Evolutionary conservation across 2,113 vertebrate species (phyloP).

Genomic region (Gambusia holbrooki): DNA sequence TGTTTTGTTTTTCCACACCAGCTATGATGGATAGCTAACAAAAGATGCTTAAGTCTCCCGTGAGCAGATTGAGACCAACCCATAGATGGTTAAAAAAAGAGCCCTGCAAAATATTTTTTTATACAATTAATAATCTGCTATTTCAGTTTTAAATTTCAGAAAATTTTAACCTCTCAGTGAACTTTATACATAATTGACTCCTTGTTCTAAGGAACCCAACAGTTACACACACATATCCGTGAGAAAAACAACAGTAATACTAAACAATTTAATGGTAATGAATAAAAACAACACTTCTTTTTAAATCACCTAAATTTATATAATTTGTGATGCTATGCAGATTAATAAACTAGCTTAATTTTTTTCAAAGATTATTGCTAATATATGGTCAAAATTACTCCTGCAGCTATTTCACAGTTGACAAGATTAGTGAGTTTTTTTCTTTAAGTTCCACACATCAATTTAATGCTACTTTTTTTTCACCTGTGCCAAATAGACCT

Average conservation of each 20-base stretch:
- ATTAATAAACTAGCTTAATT: no score
- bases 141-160: background rate
- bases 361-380: background rate
- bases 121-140: conserved; percentile 3
- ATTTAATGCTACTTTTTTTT: conserved; percentile 36
- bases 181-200: no score
- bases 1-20: background rate
- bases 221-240: no score
- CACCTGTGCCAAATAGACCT: conserved; percentile 34
- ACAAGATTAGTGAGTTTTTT: background rate
- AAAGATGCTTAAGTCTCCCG: background rate
- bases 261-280: no score
- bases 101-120: background rate
- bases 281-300: no score
- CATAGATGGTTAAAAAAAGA: conserved; percentile 5
- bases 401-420: background rate
- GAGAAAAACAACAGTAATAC: background rate
- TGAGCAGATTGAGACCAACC: conserved; percentile 8
- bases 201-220: no score
- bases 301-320: no score
- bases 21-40: conserved; percentile 22
- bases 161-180: background rate
- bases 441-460: conserved; percentile 20
- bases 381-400: background rate
- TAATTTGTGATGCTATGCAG: no score